phyloP scores from a whole-genome alignment of 2,888 invertebrate genomes.

The Bembecia ichneumoniformis region DNA sequence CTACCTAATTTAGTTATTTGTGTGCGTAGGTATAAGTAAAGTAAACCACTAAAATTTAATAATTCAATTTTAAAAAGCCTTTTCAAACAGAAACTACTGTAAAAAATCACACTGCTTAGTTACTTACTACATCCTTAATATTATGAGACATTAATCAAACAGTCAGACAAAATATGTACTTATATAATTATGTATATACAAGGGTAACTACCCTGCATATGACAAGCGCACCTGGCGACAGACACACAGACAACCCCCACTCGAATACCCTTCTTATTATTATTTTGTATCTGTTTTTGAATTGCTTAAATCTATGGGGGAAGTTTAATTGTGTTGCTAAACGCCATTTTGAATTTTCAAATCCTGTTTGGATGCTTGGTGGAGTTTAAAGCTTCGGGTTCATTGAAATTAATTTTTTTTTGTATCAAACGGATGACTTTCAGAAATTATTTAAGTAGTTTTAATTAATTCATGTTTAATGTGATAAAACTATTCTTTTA shows the following conservation, averaged over 20 bases:
- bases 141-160: slow-evolving; percentile 3
- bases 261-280: slow-evolving; percentile 56
- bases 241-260: slow-evolving; percentile 39
- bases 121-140: neutral
- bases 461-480: too few relatives aligned
- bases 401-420: neutral
- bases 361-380: slow-evolving; percentile 35
- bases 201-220: slow-evolving; percentile 47
- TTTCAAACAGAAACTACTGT: too few relatives aligned
- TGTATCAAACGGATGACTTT: too few relatives aligned
- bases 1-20: too few relatives aligned
- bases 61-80: too few relatives aligned
- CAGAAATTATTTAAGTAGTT: too few relatives aligned
- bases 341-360: slow-evolving; percentile 63
- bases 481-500: too few relatives aligned
- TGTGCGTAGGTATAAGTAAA: too few relatives aligned
- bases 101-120: too few relatives aligned
- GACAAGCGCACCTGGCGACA: slow-evolving; percentile 53
- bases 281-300: slow-evolving; percentile 72
- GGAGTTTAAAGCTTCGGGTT: slow-evolving; percentile 1
- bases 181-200: slow-evolving; percentile 30
- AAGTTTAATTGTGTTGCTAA: slow-evolving; percentile 62
- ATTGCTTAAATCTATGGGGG: slow-evolving; percentile 60
- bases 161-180: slow-evolving; percentile 12
- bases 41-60: too few relatives aligned